phyloP scores from a whole-genome alignment of 2,113 vertebrate genomes.

The Plotosus lineatus region DNA sequence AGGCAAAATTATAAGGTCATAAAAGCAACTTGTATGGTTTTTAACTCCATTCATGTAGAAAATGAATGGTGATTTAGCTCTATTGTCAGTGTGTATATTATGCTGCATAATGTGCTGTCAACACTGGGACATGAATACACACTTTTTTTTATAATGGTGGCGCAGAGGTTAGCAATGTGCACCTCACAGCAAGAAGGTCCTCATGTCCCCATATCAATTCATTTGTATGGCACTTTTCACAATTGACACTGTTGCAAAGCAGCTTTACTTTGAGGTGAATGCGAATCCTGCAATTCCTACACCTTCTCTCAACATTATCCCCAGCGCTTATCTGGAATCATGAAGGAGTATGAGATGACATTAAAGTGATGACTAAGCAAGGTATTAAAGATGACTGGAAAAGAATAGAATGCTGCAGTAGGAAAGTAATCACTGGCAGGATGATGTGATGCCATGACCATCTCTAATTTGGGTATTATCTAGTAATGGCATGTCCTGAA shows the following conservation, averaged over 20 bases:
- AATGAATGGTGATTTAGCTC: not conserved
- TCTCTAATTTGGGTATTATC: not conserved
- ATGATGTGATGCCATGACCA: not conserved
- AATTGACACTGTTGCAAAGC: too few species aligned
- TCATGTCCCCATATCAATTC: too few species aligned
- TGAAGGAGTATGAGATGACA: too few species aligned
- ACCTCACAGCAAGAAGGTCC: too few species aligned
- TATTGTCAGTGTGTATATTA: not conserved
- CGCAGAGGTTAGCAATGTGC: too few species aligned
- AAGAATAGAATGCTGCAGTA: not conserved
- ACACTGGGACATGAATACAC: too few species aligned
- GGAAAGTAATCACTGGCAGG: not conserved
- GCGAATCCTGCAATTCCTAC: not conserved
- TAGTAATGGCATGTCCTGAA: not conserved
- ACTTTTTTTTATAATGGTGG: too few species aligned
- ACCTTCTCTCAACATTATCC: not conserved
- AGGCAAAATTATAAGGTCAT: constrained; percentile 25
- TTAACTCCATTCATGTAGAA: not conserved
- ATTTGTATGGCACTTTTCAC: too few species aligned
- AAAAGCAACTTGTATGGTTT: constrained; percentile 6
- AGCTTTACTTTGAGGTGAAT: too few species aligned
- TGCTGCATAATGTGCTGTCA: too few species aligned
- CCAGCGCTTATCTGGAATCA: not conserved
- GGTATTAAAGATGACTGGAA: not conserved
- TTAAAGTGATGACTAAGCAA: not conserved